A percentile compares a stretch with the other conserved stretches of the same genome.
Evolutionary conservation across 2,888 invertebrate genomes (phyloP).

Genomic region (Abscondita cerata): DNA sequence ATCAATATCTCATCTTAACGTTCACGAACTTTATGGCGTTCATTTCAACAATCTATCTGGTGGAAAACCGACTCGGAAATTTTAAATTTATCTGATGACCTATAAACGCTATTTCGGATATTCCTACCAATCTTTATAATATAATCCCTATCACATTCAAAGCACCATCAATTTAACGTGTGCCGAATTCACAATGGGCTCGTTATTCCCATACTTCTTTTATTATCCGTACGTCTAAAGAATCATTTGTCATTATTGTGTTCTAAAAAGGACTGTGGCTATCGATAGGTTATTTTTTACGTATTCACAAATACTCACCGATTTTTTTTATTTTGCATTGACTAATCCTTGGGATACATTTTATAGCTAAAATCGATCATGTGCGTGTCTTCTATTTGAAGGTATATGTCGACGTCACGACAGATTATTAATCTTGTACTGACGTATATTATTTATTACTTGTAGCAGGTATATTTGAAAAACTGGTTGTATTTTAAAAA

Average conservation of each 20-base stretch:
- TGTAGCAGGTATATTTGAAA: conserved; percentile 32
- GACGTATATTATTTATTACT: conserved; percentile 34
- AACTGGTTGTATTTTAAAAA: conserved; percentile 21
- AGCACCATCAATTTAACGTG: conserved; percentile 33
- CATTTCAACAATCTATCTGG: too few species aligned
- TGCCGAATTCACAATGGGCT: conserved; percentile 39
- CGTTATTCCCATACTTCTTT: conserved; percentile 47
- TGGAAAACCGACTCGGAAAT: not conserved
- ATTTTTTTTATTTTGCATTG: conserved; percentile 20
- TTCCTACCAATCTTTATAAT: conserved; percentile 12
- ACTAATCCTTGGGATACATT: conserved; percentile 15
- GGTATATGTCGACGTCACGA: conserved; percentile 28
- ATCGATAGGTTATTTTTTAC: conserved; percentile 29
- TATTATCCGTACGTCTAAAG: conserved; percentile 43
- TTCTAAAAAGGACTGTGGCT: conserved; percentile 15
- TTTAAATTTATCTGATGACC: conserved; percentile 8
- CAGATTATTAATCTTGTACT: conserved; percentile 31
- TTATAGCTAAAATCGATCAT: conserved; percentile 30
- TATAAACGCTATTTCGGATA: conserved; percentile 4
- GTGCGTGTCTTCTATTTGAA: conserved; percentile 24
- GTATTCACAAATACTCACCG: conserved; percentile 37
- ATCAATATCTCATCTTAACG: conserved; percentile 13
- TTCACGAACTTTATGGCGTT: too few species aligned
- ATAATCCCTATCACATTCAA: conserved; percentile 15
- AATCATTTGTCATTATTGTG: conserved; percentile 48